phyloP scores from a whole-genome alignment of 1,140 invertebrate species.

The Aphis gossypii region DNA sequence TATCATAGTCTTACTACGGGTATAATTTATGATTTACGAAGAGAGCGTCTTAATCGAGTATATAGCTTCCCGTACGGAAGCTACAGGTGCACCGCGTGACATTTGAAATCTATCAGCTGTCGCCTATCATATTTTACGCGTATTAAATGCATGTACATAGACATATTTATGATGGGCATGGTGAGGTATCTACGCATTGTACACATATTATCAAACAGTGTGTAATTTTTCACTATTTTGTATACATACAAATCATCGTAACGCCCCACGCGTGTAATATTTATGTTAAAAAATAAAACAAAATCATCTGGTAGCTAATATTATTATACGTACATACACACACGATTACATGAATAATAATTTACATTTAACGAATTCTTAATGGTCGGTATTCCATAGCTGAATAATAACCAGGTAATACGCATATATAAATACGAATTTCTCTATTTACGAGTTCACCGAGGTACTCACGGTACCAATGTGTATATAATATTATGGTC shows the following conservation, averaged over 20 bases:
- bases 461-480: too few relatives aligned
- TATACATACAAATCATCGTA: background rate
- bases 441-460: background rate
- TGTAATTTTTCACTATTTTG: conserved; percentile 6
- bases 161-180: background rate
- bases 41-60: background rate
- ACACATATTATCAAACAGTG: background rate
- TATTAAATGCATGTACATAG: background rate
- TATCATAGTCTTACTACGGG: background rate
- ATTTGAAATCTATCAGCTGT: conserved; percentile 7
- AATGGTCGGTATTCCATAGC: background rate
- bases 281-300: background rate
- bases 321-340: background rate
- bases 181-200: background rate
- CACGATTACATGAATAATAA: background rate
- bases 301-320: background rate
- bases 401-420: too few relatives aligned
- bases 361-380: background rate
- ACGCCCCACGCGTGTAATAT: background rate
- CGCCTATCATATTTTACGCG: background rate
- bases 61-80: background rate
- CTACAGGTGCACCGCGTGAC: background rate
- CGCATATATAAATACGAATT: background rate
- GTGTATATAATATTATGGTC: too few relatives aligned
- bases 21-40: background rate